Evolutionary conservation across 2,113 vertebrate genomes (phyloP).

Genomic region (Octodon degus): DNA sequence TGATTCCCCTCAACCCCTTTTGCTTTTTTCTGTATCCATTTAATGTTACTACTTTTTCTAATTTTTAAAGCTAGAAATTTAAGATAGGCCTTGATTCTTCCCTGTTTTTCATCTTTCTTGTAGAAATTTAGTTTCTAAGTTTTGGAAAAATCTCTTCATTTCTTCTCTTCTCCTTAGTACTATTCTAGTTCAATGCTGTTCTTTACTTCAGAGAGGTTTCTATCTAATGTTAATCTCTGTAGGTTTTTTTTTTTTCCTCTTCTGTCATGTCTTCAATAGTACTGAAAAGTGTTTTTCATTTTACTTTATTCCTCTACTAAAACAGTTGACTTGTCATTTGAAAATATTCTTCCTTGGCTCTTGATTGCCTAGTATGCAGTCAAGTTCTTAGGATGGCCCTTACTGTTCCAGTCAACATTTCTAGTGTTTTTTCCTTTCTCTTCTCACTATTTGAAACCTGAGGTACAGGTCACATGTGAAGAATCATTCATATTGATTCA

Average conservation of each 20-base stretch:
- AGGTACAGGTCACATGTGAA: not conserved
- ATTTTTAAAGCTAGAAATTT: constrained; percentile 36
- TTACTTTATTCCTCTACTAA: not conserved
- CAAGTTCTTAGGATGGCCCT: not conserved
- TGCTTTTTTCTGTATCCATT: constrained; percentile 11
- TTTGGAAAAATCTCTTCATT: constrained; percentile 31
- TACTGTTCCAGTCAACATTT: not conserved
- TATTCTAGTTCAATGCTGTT: not conserved
- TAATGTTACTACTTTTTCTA: not conserved
- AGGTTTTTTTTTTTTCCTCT: not conserved
- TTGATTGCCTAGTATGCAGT: not conserved
- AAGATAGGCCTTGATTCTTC: not conserved
- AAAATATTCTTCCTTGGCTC: constrained; percentile 29
- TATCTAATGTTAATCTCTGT: not conserved
- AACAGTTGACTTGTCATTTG: not conserved
- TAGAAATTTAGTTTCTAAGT: constrained; percentile 15
- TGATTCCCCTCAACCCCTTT: not conserved
- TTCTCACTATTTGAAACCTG: not conserved
- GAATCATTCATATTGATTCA: not conserved
- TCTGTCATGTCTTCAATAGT: not conserved
- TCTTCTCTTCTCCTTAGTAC: not conserved
- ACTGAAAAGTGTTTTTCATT: not conserved
- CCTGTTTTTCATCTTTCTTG: not conserved
- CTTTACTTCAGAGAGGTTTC: not conserved
- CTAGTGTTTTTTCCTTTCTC: not conserved